These are phyloP conservation scores for western clawed frog (Xenopus tropicalis) DNA, from an alignment of 2,113 vertebrate genomes.

Conservation along the genomic window UCB_Xtro_10.0 CM004447.2:70735001-70735500, in stretches of 20 bases:
- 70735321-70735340: conserved; percentile 34
- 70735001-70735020: too few relatives aligned
- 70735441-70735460: conserved; percentile 48
- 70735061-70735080: neutral
- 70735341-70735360: conserved; percentile 27
- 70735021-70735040: too few relatives aligned
- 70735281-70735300: conserved; percentile 41
- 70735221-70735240: conserved; percentile 24
- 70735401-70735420: conserved; percentile 48
- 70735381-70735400: conserved; percentile 43
- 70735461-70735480: conserved; percentile 52
- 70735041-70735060: neutral
- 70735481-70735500: conserved; percentile 54
- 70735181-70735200: neutral
- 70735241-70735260: conserved; percentile 25
- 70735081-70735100: neutral
- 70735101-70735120: conserved; percentile 6
- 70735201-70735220: conserved; percentile 9
- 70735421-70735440: conserved; percentile 49
- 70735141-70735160: conserved; percentile 5
- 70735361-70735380: conserved; percentile 42
- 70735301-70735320: conserved; percentile 44
- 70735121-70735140: neutral
- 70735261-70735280: conserved; percentile 42
- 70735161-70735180: neutral